These are phyloP conservation scores for Tipula unca DNA, from an alignment of 2,888 invertebrate species.

Conservation along the genomic window DNA sequence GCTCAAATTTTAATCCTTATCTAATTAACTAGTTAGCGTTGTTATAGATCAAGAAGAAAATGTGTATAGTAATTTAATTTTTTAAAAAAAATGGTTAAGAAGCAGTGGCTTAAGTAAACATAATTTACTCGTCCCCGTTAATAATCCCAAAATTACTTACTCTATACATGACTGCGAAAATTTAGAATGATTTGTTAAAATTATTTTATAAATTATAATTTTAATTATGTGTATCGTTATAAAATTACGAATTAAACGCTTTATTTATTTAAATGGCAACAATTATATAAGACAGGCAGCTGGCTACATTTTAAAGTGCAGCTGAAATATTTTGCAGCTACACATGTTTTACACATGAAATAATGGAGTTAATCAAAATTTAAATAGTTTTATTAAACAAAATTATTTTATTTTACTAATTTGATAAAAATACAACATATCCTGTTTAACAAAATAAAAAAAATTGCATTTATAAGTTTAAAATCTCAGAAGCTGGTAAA, in stretches of 20 bases:
- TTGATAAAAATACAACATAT: slow-evolving; percentile 8
- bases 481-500: background rate
- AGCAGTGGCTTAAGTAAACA: background rate
- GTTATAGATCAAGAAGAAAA: background rate
- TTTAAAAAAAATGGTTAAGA: background rate
- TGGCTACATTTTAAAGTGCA: background rate
- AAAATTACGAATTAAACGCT: background rate
- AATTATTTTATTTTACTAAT: background rate
- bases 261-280: background rate
- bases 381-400: background rate
- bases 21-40: too few relatives aligned
- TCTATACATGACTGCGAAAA: background rate
- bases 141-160: background rate
- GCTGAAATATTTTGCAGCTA: background rate
- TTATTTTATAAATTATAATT: background rate
- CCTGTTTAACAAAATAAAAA: background rate
- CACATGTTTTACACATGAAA: background rate
- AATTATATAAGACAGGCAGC: background rate
- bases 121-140: background rate
- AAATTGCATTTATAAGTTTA: background rate
- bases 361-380: background rate
- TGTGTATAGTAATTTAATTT: too few relatives aligned
- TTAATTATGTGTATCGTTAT: background rate
- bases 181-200: background rate
- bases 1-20: background rate